A percentile compares a stretch with the other conserved stretches of the same genome.
Evolutionary conservation across 2,797 vertebrate species (phyloP).

Genomic region (Trematomus bernacchii): DNA sequence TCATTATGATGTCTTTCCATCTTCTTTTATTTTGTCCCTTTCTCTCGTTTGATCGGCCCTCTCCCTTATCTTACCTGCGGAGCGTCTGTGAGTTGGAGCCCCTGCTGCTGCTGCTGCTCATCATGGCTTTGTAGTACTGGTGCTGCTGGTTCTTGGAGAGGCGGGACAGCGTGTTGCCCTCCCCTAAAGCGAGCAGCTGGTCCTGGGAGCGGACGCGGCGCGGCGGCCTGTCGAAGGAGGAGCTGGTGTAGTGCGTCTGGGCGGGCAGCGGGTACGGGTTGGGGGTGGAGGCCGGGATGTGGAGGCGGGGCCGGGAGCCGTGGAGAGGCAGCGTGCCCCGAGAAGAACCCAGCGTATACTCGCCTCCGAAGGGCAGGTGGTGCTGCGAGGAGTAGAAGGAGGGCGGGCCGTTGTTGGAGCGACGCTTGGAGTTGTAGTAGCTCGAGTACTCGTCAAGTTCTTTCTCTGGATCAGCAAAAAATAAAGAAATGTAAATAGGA

Average conservation of each 20-base stretch:
- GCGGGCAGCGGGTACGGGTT: conserved; percentile 86
- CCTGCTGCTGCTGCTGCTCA: conserved; percentile 83
- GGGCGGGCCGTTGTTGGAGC: conserved; percentile 72
- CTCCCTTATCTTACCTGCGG: conserved; percentile 72
- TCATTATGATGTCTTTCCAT: conserved; percentile 8
- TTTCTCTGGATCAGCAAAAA: conserved; percentile 83
- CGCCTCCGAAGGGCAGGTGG: conserved; percentile 82
- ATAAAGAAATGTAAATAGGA: background rate
- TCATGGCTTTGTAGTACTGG: conserved; percentile 87
- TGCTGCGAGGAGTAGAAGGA: conserved; percentile 86
- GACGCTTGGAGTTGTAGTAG: conserved; percentile 78
- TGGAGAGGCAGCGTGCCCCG: conserved; percentile 89
- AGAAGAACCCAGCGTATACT: conserved; percentile 80
- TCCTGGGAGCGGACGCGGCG: conserved; percentile 94
- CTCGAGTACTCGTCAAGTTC: conserved; percentile 90
- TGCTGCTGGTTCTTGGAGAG: conserved; percentile 88
- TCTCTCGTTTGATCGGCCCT: background rate
- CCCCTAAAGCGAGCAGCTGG: conserved; percentile 85
- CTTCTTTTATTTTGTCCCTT: background rate
- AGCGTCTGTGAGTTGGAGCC: conserved; percentile 79
- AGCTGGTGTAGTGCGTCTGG: conserved; percentile 73
- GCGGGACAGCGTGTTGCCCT: conserved; percentile 84
- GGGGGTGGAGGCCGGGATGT: conserved; percentile 81
- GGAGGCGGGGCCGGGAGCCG: conserved; percentile 81
- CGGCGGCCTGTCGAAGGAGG: conserved; percentile 86